phyloP scores from a whole-genome alignment of 37 sponge, comb jelly and placozoan species.

The Dysidea cf. avara region DNA sequence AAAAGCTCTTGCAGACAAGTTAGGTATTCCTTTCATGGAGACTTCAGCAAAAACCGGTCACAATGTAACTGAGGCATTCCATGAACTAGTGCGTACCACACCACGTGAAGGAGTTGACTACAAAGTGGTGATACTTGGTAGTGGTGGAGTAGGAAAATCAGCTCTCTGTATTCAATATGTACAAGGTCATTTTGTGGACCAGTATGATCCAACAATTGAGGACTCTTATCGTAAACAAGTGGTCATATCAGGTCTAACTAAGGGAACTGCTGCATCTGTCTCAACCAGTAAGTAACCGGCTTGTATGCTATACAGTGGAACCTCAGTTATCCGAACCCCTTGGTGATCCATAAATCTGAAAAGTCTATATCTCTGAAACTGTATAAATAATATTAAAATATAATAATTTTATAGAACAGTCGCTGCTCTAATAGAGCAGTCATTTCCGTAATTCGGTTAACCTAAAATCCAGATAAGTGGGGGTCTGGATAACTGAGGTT shows the following conservation, averaged over 20 bases:
- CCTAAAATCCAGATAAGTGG: no score
- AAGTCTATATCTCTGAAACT: no score
- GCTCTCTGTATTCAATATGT: constrained; percentile 68
- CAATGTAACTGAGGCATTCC: constrained; percentile 74
- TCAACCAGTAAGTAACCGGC: not conserved
- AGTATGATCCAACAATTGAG: constrained; percentile 95
- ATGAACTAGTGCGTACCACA: constrained; percentile 68
- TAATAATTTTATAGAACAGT: no score
- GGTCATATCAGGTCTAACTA: constrained; percentile 60
- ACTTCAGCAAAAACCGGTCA: constrained; percentile 83
- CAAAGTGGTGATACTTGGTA: constrained; percentile 72
- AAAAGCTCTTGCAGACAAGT: constrained; percentile 36
- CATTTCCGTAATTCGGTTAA: no score
- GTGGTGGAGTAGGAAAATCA: constrained; percentile 94
- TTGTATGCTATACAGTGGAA: no score
- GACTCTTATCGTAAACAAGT: constrained; percentile 90
- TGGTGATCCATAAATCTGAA: no score
- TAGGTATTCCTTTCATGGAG: constrained; percentile 80
- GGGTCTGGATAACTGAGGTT: no score
- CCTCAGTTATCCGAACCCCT: no score
- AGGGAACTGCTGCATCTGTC: not conserved
- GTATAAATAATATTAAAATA: no score
- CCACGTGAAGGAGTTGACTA: constrained; percentile 50
- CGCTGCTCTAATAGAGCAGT: no score
- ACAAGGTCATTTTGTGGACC: constrained; percentile 65